These are phyloP conservation scores for Lepidocyrtinus sp. DNA, from an alignment of 2,888 invertebrate genomes.

Conservation along the genomic window DNA sequence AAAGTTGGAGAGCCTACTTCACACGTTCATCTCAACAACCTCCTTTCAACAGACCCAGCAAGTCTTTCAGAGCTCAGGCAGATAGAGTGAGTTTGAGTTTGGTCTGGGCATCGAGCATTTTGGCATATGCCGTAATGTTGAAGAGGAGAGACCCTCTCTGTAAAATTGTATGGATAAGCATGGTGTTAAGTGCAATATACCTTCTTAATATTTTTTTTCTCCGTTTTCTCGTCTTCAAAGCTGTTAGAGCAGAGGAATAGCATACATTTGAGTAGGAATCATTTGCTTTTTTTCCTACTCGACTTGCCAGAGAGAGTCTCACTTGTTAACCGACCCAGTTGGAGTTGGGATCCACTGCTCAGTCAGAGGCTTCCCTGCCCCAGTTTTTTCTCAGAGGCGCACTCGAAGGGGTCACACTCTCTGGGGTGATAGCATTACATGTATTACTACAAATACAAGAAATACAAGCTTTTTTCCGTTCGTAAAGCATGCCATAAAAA, in stretches of 20 bases:
- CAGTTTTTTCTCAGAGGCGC: slow-evolving; percentile 67
- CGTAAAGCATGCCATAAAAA: not conserved
- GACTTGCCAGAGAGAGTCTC: slow-evolving; percentile 46
- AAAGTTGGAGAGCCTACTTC: slow-evolving; percentile 32
- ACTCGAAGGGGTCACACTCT: slow-evolving; percentile 69
- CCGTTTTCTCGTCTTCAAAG: slow-evolving; percentile 2
- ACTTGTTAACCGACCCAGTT: slow-evolving; percentile 67
- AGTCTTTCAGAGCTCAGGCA: slow-evolving; percentile 23
- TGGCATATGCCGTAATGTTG: slow-evolving; percentile 33
- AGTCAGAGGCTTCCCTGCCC: slow-evolving; percentile 69
- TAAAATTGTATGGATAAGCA: slow-evolving; percentile 25
- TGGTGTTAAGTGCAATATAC: not conserved
- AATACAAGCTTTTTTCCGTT: not conserved
- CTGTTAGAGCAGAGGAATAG: not conserved
- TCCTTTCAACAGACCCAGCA: slow-evolving; percentile 50
- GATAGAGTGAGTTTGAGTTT: too few species aligned
- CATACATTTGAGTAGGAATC: slow-evolving; percentile 16
- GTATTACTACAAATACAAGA: slow-evolving; percentile 26
- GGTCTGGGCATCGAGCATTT: too few species aligned
- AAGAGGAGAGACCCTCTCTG: slow-evolving; percentile 43
- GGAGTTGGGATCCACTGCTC: slow-evolving; percentile 70
- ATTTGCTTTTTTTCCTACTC: slow-evolving; percentile 15
- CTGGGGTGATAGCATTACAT: slow-evolving; percentile 59
- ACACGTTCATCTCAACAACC: slow-evolving; percentile 23
- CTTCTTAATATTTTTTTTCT: slow-evolving; percentile 3